Percentiles rank a stretch among this genome's conserved stretches.
These are phyloP conservation scores for Linnaemya tessellans DNA, from an alignment of 2,888 invertebrate genomes.

Conservation along the genomic window DNA sequence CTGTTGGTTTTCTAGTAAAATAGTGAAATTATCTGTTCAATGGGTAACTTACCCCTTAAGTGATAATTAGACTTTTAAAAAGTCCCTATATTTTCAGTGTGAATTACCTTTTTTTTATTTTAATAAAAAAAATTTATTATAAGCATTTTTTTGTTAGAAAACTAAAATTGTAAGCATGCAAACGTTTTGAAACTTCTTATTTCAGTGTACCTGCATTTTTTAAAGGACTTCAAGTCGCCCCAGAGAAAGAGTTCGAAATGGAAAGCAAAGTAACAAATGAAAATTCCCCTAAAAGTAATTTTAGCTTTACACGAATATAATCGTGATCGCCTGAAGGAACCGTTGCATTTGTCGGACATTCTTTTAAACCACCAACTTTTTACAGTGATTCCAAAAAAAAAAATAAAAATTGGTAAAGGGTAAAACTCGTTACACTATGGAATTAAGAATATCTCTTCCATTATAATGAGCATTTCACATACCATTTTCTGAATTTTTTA, in stretches of 20 bases:
- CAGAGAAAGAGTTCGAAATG: too few species aligned
- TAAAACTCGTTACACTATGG: slow-evolving; percentile 11
- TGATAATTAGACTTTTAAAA: slow-evolving; percentile 48
- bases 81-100: slow-evolving; percentile 44
- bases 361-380: background rate
- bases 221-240: too few species aligned
- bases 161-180: too few species aligned
- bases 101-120: background rate
- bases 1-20: slow-evolving; percentile 45
- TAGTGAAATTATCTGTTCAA: slow-evolving; percentile 40
- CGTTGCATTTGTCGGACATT: too few species aligned
- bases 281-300: too few species aligned
- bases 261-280: too few species aligned
- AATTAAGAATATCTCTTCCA: too few species aligned
- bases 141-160: background rate
- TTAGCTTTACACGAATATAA: background rate
- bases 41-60: slow-evolving; percentile 51
- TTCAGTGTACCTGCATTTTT: too few species aligned
- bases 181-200: too few species aligned
- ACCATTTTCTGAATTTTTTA: too few species aligned
- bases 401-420: background rate
- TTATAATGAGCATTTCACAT: too few species aligned
- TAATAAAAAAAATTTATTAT: too few species aligned
- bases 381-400: background rate
- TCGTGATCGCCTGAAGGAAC: background rate